A percentile compares a stretch with the other conserved stretches of the same genome.
These are phyloP conservation scores for Mylabris phalerata DNA, from an alignment of 1,140 invertebrate genomes.

Conservation along the genomic window DNA sequence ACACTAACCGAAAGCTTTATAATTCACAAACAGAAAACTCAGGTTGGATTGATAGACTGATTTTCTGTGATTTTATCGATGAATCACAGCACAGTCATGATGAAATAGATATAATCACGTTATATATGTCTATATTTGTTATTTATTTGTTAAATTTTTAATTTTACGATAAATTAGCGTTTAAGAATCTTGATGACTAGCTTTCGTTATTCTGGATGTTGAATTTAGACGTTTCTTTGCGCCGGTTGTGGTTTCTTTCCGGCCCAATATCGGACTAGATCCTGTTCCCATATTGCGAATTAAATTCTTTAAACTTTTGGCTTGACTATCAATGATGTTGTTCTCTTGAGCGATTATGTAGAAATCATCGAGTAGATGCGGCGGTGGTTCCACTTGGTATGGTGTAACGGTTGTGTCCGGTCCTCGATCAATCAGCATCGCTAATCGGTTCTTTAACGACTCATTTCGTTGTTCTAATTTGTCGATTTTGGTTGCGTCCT, in stretches of 20 bases:
- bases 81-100: not conserved
- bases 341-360: constrained; percentile 81
- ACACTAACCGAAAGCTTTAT: constrained; percentile 24
- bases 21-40: not conserved
- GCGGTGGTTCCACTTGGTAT: constrained; percentile 56
- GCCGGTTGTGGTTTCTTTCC: constrained; percentile 49
- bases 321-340: constrained; percentile 49
- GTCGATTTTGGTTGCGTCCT: constrained; percentile 72
- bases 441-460: constrained; percentile 52
- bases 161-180: too few species aligned
- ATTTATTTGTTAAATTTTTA: not conserved
- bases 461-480: constrained; percentile 80
- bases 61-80: not conserved
- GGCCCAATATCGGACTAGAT: constrained; percentile 68
- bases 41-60: not conserved
- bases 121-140: constrained; percentile 6
- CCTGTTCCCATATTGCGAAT: constrained; percentile 72
- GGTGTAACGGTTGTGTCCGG: constrained; percentile 52
- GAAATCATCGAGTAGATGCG: constrained; percentile 85
- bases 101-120: not conserved
- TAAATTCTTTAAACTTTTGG: constrained; percentile 65
- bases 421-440: constrained; percentile 40
- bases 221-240: constrained; percentile 38
- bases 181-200: not conserved
- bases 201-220: constrained; percentile 13